phyloP scores from a whole-genome alignment of 2,797 vertebrate species.

The Lagorchestes hirsutus region DNA sequence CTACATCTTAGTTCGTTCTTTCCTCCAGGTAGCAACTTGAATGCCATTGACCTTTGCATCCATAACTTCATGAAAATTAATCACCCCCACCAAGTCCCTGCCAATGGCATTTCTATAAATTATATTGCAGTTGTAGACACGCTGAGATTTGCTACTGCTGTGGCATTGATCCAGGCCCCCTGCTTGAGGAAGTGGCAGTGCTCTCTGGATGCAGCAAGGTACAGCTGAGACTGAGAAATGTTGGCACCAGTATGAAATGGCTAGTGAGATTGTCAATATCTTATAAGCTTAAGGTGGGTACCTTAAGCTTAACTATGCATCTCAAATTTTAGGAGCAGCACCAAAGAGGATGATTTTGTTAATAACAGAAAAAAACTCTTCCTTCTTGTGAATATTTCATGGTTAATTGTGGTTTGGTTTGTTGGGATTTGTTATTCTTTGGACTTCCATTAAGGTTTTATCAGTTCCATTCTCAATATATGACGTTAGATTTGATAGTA shows the following conservation, averaged over 20 bases:
- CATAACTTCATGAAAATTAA: neutral
- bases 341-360: neutral
- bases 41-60: neutral
- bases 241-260: neutral
- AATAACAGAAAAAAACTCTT: conserved; percentile 25
- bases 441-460: conserved; percentile 16
- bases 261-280: neutral
- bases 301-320: neutral
- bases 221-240: neutral
- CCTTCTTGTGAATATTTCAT: conserved; percentile 5
- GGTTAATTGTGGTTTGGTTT: conserved; percentile 15
- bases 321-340: neutral
- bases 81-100: neutral
- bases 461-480: neutral
- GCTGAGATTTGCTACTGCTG: neutral
- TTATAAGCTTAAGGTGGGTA: neutral
- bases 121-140: conserved; percentile 21
- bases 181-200: neutral
- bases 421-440: neutral
- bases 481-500: conserved; percentile 22
- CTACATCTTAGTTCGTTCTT: neutral
- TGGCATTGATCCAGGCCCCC: conserved; percentile 5
- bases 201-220: neutral
- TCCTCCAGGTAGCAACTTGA: neutral
- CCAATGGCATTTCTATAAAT: neutral